A percentile compares a stretch with the other conserved stretches of the same genome.
Evolutionary conservation across 2,888 invertebrate genomes (phyloP).

Genomic region (Aethes cnicana): DNA sequence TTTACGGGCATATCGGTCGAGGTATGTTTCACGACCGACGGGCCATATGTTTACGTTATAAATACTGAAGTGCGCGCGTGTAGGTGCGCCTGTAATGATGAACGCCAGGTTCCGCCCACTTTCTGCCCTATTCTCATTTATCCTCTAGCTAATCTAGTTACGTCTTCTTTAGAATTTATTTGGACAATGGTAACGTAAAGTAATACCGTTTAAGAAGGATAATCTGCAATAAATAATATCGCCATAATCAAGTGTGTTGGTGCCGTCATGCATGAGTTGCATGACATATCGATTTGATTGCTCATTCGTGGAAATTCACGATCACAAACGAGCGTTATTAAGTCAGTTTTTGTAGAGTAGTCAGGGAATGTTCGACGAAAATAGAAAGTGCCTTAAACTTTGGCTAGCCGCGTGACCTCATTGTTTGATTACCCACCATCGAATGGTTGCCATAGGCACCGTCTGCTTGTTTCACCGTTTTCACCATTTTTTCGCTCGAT

Average conservation of each 20-base stretch:
- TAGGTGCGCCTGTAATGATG: conserved; percentile 61
- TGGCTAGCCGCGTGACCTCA: conserved; percentile 45
- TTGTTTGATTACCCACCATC: conserved; percentile 46
- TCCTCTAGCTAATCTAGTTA: too few species aligned
- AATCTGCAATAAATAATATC: neutral
- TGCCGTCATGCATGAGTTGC: conserved; percentile 3
- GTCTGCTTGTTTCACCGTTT: conserved; percentile 40
- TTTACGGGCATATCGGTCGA: conserved; percentile 50
- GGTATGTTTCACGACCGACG: conserved; percentile 49
- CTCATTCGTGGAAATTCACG: conserved; percentile 12
- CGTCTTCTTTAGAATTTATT: conserved; percentile 19
- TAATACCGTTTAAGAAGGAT: conserved; percentile 2
- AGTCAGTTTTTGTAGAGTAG: conserved; percentile 16
- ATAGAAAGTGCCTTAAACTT: conserved; percentile 39
- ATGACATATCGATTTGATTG: conserved; percentile 11
- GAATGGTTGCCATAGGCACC: conserved; percentile 47
- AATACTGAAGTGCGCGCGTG: conserved; percentile 58
- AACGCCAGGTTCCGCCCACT: conserved; percentile 73
- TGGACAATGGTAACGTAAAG: conserved; percentile 1
- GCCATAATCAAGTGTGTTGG: neutral
- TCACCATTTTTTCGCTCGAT: conserved; percentile 19
- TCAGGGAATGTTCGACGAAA: conserved; percentile 32
- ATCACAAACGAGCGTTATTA: conserved; percentile 5
- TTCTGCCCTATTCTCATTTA: conserved; percentile 32
- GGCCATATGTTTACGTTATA: conserved; percentile 78